These are phyloP conservation scores for Strix aluco DNA, from an alignment of 2,113 vertebrate species.

Conservation along the genomic window DNA sequence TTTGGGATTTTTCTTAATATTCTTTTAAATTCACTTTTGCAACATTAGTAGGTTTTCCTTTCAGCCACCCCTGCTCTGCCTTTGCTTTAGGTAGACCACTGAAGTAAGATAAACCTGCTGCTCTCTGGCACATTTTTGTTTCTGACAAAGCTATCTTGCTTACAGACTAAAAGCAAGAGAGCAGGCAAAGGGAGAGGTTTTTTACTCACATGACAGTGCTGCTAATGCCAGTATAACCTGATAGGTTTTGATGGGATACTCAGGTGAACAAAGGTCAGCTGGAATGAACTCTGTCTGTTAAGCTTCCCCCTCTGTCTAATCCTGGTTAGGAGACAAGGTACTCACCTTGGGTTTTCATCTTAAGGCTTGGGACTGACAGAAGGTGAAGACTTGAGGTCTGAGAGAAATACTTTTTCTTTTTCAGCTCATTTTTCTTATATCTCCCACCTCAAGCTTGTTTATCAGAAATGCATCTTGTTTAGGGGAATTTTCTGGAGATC, in stretches of 20 bases:
- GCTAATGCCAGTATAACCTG: not conserved
- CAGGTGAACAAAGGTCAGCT: accelerated
- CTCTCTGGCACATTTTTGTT: not conserved
- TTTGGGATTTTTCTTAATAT: not conserved
- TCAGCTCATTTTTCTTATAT: not conserved
- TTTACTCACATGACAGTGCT: not conserved
- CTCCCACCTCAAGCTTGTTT: not conserved
- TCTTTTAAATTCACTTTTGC: constrained; percentile 9
- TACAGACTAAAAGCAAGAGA: not conserved
- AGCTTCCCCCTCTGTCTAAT: not conserved
- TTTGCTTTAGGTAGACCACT: not conserved
- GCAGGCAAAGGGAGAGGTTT: not conserved
- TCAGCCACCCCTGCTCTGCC: accelerated
- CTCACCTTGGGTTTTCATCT: not conserved
- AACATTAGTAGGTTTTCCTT: not conserved
- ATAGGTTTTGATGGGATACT: not conserved
- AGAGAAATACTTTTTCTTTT: not conserved
- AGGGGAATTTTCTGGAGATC: not conserved
- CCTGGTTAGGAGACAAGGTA: not conserved
- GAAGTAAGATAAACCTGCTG: not conserved
- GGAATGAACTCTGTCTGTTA: not conserved
- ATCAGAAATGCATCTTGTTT: not conserved
- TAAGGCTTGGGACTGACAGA: not conserved
- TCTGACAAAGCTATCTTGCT: not conserved
- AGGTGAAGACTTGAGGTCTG: not conserved